phyloP scores from a whole-genome alignment of 2,888 invertebrate species.

The Nomada ferruginata region DNA sequence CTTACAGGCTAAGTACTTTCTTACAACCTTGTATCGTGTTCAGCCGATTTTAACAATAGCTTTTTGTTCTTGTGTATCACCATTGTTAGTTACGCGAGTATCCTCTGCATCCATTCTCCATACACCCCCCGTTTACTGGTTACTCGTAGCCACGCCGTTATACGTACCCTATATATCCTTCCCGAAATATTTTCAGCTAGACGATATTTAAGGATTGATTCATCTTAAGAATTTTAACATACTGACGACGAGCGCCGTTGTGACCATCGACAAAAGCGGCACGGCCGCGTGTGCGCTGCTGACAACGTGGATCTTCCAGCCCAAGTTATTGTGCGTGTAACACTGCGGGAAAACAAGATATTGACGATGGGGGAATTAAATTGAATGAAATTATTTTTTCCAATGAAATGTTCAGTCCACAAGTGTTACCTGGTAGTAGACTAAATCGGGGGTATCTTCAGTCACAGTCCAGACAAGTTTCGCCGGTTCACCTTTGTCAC shows the following conservation, averaged over 20 bases:
- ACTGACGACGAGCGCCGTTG: slow-evolving; percentile 52
- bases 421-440: slow-evolving; percentile 93
- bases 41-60: slow-evolving; percentile 67
- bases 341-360: slow-evolving; percentile 87
- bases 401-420: no score
- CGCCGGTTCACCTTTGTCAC: slow-evolving; percentile 91
- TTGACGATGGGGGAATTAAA: neutral
- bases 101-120: neutral
- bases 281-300: slow-evolving; percentile 57
- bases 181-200: slow-evolving; percentile 38
- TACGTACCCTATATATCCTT: neutral
- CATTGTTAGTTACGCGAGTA: slow-evolving; percentile 36
- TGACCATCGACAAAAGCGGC: slow-evolving; percentile 64
- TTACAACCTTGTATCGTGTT: slow-evolving; percentile 82
- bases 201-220: slow-evolving; percentile 57
- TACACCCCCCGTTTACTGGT: neutral
- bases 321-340: slow-evolving; percentile 95
- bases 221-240: slow-evolving; percentile 67
- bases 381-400: no score
- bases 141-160: neutral
- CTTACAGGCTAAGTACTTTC: slow-evolving; percentile 82
- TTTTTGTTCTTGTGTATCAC: slow-evolving; percentile 44
- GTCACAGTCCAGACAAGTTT: slow-evolving; percentile 94
- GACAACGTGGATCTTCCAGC: slow-evolving; percentile 96
- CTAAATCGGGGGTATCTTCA: slow-evolving; percentile 91